Evolutionary conservation across 1,140 invertebrate species (phyloP), one percentile per base, ranked within the genome.

Genomic region (Pemphigus obesinymphae): DNA sequence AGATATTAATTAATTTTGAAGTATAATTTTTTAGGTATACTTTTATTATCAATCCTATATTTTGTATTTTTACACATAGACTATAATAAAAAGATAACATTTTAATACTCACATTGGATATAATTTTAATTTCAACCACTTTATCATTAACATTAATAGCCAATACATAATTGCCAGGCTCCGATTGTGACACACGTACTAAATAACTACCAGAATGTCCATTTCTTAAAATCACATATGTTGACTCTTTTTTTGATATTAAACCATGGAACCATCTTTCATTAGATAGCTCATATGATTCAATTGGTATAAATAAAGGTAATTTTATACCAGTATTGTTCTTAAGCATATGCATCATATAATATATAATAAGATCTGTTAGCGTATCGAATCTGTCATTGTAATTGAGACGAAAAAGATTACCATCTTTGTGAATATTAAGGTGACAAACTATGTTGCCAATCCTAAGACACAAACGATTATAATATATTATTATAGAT

Each of bases 201-300:
- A 99, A 90, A 90, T 98, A 99, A 84, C 96, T 98, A 80, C 97
- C 97, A 88, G 97, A 97, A 87, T 97, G 97, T 48, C 97, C 97
- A 86, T 97, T 95, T 83, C 98, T 96, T 83, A 97, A 87, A 88
- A 96, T 93, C 85, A 98, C 90, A 87, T 94, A 92, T 89, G 99
- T 97, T 70, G 97, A 97, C 89, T 99, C 96, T 88, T 96, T 97
- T 45, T 96, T 96, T 82, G 95, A 96, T 84, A 99, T 91, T 88
- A 98, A 95, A 68, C 97, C 97, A 89, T 99, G 97, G 88, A 99
- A 99, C 97, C 97, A 99, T 87, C 94, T 92, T 89, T 99, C 97
- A 40, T 96, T 97, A 45, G 97, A 99, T 20, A 97, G 97, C 87
- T 99, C 97, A 68, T 95, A 95, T 86, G 96, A 98, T 87, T 96